A percentile compares a stretch with the other conserved stretches of the same genome.
phyloP scores from a whole-genome alignment of 2,888 invertebrate species.

The Mesorhabditis belari region DNA sequence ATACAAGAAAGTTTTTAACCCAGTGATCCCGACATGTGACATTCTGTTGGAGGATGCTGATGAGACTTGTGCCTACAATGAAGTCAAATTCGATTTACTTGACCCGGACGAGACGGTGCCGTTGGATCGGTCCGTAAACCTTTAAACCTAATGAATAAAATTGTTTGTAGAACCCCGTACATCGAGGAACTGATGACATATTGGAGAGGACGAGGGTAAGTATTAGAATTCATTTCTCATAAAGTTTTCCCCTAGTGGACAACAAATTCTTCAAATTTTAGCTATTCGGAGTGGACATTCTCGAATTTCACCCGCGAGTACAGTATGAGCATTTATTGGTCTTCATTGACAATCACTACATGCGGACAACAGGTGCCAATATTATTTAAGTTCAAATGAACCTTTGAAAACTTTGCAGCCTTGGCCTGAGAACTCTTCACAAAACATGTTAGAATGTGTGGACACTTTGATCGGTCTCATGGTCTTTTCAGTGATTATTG shows the following conservation, averaged over 20 bases:
- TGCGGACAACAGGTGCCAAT: constrained; percentile 40
- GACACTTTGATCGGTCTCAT: constrained; percentile 48
- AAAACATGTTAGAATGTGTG: constrained; percentile 45
- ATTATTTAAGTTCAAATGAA: neutral
- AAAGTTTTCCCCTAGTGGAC: neutral
- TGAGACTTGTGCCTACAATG: neutral
- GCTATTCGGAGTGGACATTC: constrained; percentile 4
- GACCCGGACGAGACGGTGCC: neutral
- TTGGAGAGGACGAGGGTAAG: neutral
- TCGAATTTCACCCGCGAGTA: constrained; percentile 49
- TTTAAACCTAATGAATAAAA: neutral
- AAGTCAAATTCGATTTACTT: neutral
- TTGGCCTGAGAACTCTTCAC: constrained; percentile 39
- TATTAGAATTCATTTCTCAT: neutral
- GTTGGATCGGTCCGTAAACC: too few relatives aligned
- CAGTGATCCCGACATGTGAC: constrained; percentile 32
- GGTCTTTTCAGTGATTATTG: constrained; percentile 50
- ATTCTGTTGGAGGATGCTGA: constrained; percentile 5
- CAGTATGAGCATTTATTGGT: constrained; percentile 49
- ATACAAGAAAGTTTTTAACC: constrained; percentile 44
- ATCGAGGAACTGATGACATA: neutral
- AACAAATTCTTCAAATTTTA: neutral
- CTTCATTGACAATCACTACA: constrained; percentile 46
- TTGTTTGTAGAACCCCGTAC: neutral
- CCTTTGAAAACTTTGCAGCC: constrained; percentile 21